Conservation (phyloP, 2,888 invertebrate species). For the Lapara coniferarum region DNA sequence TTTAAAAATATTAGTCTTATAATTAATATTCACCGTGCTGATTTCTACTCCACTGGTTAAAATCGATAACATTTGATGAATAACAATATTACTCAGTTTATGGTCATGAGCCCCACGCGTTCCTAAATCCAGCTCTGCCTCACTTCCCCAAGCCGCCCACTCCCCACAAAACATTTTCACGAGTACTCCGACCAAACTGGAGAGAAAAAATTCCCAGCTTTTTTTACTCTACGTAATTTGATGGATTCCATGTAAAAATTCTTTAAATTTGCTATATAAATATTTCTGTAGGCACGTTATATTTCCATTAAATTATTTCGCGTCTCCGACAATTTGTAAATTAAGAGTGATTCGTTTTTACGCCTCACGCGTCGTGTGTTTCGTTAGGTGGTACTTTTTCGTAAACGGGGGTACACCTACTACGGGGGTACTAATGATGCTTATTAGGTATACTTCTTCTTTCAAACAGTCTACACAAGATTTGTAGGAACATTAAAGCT, state of each 20-base stretch:
- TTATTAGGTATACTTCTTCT: too few relatives aligned
- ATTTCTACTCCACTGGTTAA: too few relatives aligned
- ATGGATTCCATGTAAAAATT: conserved; percentile 38
- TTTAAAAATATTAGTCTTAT: too few relatives aligned
- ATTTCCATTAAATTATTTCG: conserved; percentile 28
- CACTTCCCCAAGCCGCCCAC: conserved; percentile 1
- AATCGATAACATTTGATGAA: neutral
- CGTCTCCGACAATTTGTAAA: conserved; percentile 6
- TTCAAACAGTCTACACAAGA: too few relatives aligned
- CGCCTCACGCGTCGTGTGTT: neutral
- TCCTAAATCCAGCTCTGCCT: neutral
- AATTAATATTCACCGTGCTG: too few relatives aligned
- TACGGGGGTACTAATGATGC: too few relatives aligned
- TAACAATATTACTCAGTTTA: neutral
- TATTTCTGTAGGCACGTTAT: conserved; percentile 12
- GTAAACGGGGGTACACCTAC: too few relatives aligned
- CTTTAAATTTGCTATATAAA: conserved; percentile 11
- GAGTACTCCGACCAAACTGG: conserved; percentile 32
- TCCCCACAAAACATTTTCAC: conserved; percentile 30
- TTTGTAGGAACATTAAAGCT: too few relatives aligned
- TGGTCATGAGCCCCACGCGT: neutral
- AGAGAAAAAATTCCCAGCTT: conserved; percentile 40
- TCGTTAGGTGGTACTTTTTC: neutral
- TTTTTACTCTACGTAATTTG: conserved; percentile 49
- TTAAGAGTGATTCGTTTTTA: conserved; percentile 8